Base-by-base conservation (phyloP, 2,888 invertebrate species). In the Vanessa cardui region DNA sequence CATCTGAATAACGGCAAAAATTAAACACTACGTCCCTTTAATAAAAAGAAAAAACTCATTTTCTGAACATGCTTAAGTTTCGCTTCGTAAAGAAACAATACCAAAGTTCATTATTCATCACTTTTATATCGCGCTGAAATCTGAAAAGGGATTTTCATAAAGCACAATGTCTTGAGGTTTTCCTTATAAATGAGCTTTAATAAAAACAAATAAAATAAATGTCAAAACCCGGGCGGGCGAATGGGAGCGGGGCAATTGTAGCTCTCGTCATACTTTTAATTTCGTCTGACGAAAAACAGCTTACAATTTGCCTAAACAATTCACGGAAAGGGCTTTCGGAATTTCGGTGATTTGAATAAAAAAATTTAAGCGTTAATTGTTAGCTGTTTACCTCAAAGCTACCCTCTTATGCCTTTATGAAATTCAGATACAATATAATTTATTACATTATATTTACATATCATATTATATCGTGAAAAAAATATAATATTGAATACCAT, bases 211-310 rank as follows among this genome's bases (percentile, higher is more conserved):
- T 83, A 84, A 87, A 86, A 84, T 82, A 80, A 77, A 81, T 85
- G 82, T 82, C 82, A 80, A 80, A 80, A 86, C 82, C 82, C 82
- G 78, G 80, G 82, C 82, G 78, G 80, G 82, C 81, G 83, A 87
- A 88, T 88, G 85, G 88, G 86, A 86, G 82, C 80, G 78, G 82
- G 84, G 83, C 86, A 88, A 89, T 90, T 90, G 85, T 88, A 88
- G 85, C 83, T 85, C 83, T 87, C 86, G 87, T 89, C 88, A 88
- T 87, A 86, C 85, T 90, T 89, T 89, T 89, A 90, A 90, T 89
- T 89, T 87, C 80, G 86, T 84, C 81, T 79, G 77, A 80, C 82
- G 83, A 81, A 81, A 84, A 84, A 86, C 86, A 88, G 85, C 87
- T 87, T 86, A 85, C 54, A 15, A 83, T 84, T 84, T 82, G 81